Conservation (phyloP, 2,888 invertebrate genomes). For the Elegia similella region DNA sequence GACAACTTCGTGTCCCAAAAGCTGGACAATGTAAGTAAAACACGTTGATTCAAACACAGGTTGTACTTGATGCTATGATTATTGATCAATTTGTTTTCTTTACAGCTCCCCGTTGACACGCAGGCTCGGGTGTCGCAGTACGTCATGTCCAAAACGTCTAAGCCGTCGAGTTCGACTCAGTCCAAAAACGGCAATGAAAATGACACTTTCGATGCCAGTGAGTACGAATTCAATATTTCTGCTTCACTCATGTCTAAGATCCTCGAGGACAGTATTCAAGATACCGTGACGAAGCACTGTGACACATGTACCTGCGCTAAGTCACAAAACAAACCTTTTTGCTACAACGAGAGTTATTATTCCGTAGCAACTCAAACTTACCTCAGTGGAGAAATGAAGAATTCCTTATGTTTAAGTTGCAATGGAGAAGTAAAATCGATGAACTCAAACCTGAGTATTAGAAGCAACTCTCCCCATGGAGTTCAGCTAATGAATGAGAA, state of each 20-base stretch:
- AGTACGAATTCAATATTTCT: slow-evolving; percentile 87
- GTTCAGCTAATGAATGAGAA: slow-evolving; percentile 62
- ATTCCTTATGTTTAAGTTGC: slow-evolving; percentile 82
- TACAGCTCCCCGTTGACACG: slow-evolving; percentile 93
- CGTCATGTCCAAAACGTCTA: slow-evolving; percentile 83
- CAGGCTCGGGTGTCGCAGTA: slow-evolving; percentile 94
- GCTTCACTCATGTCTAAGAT: slow-evolving; percentile 96
- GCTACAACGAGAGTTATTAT: slow-evolving; percentile 79
- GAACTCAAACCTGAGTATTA: slow-evolving; percentile 64
- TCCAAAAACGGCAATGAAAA: slow-evolving; percentile 64
- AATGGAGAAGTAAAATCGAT: slow-evolving; percentile 79
- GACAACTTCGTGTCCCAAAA: slow-evolving; percentile 96
- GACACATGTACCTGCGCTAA: slow-evolving; percentile 89
- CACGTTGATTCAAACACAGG: slow-evolving; percentile 17
- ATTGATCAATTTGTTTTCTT: slow-evolving; percentile 33
- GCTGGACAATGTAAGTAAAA: slow-evolving; percentile 89
- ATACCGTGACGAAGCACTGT: slow-evolving; percentile 90
- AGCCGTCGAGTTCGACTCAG: slow-evolving; percentile 65
- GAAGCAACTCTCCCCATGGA: slow-evolving; percentile 62
- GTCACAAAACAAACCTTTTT: slow-evolving; percentile 74
- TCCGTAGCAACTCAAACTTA: slow-evolving; percentile 84
- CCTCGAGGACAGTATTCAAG: slow-evolving; percentile 92
- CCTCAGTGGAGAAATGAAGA: slow-evolving; percentile 70
- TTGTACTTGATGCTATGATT: slow-evolving; percentile 20
- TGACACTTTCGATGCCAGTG: slow-evolving; percentile 81